Percentiles rank a stretch among this genome's conserved stretches.
These are phyloP conservation scores for Balearica regulorum DNA, from an alignment of 2,797 vertebrate genomes.

Conservation along the genomic window DNA sequence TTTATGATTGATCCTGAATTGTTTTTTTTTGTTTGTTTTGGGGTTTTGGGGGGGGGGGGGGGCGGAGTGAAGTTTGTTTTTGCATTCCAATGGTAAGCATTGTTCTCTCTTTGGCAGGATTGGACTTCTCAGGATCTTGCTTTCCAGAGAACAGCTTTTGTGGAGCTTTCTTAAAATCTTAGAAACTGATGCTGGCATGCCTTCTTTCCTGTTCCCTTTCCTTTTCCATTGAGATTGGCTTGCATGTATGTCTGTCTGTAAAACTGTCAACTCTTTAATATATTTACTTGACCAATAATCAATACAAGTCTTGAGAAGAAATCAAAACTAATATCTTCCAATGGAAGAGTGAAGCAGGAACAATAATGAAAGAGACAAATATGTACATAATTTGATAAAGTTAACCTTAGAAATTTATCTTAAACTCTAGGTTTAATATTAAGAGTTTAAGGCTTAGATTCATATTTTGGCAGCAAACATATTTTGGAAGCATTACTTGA, in stretches of 20 bases:
- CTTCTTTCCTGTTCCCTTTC: no score
- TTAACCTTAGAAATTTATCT: background rate
- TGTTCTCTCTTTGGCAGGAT: background rate
- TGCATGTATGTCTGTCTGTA: background rate
- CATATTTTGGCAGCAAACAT: background rate
- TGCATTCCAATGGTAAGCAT: background rate
- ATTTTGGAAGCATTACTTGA: background rate
- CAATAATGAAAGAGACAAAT: background rate
- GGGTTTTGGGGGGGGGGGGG: accelerated
- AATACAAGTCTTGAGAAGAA: background rate
- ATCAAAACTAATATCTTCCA: background rate
- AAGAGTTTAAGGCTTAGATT: background rate
- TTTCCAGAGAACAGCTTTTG: background rate
- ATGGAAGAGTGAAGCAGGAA: background rate
- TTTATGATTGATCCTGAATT: background rate
- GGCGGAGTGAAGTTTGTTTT: background rate
- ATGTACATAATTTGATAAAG: background rate
- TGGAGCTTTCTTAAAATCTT: background rate
- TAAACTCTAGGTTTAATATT: background rate
- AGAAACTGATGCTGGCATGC: background rate
- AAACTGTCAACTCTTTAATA: background rate
- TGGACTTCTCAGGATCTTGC: background rate
- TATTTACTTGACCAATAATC: background rate
- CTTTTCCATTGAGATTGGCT: background rate
- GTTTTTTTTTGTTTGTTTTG: background rate